A percentile compares a stretch with the other conserved stretches of the same genome.
Conservation (phyloP, 2,797 vertebrate genomes). For the Acipenser ruthenus region DNA sequence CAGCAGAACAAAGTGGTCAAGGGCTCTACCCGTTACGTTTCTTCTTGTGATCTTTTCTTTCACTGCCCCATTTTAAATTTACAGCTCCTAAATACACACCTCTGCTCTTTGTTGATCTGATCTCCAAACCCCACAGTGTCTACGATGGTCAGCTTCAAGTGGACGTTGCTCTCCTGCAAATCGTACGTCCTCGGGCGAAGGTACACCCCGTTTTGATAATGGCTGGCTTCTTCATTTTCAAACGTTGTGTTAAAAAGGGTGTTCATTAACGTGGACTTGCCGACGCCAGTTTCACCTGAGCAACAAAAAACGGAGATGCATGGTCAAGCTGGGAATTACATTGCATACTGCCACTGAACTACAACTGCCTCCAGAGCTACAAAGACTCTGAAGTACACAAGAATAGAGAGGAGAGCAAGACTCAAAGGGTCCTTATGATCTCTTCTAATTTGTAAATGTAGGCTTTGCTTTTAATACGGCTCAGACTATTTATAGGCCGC, state of each 20-base stretch:
- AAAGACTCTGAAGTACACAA: too few relatives aligned
- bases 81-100: slow-evolving; percentile 56
- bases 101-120: slow-evolving; percentile 97
- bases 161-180: slow-evolving; percentile 90
- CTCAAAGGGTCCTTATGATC: too few relatives aligned
- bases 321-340: slow-evolving; percentile 16
- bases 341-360: too few relatives aligned
- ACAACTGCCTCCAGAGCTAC: too few relatives aligned
- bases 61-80: neutral
- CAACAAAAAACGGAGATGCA: neutral
- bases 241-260: slow-evolving; percentile 97
- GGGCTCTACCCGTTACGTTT: too few relatives aligned
- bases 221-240: slow-evolving; percentile 90
- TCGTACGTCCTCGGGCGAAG: slow-evolving; percentile 86
- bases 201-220: slow-evolving; percentile 82
- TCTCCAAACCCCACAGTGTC: slow-evolving; percentile 95
- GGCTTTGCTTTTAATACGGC: too few relatives aligned
- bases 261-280: slow-evolving; percentile 96
- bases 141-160: slow-evolving; percentile 90
- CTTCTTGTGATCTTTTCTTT: neutral
- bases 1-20: too few relatives aligned
- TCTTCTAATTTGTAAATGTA: too few relatives aligned
- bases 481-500: too few relatives aligned
- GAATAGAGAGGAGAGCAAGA: too few relatives aligned
- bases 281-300: slow-evolving; percentile 91